Percentiles rank a stretch among this genome's conserved stretches.
These are phyloP conservation scores for Tetraodon nigroviridis DNA, from an alignment of 2,113 vertebrate genomes.

Conservation along the genomic window DNA sequence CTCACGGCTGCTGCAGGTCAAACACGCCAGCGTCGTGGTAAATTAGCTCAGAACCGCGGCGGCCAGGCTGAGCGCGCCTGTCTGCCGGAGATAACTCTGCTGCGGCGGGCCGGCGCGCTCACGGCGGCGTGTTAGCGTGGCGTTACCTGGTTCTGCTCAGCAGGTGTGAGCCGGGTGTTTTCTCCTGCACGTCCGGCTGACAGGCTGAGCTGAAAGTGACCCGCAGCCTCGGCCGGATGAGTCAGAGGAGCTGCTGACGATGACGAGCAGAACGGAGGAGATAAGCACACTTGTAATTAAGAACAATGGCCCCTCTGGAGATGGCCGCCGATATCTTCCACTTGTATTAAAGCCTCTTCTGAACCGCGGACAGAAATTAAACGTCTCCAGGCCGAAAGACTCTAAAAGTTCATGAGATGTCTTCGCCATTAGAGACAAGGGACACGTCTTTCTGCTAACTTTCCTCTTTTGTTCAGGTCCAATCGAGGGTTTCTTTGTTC, in stretches of 20 bases:
- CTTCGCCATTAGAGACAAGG: conserved; percentile 20
- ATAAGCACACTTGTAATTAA: conserved; percentile 62
- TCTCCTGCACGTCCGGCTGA: conserved; percentile 19
- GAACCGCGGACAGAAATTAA: conserved; percentile 36
- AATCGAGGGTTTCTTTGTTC: neutral
- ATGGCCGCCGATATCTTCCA: conserved; percentile 40
- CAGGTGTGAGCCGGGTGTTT: too few species aligned
- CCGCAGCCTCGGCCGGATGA: conserved; percentile 11
- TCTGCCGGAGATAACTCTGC: neutral
- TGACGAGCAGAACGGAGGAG: conserved; percentile 42
- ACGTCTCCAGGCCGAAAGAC: conserved; percentile 6
- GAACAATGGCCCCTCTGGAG: conserved; percentile 56
- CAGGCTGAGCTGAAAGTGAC: conserved; percentile 42
- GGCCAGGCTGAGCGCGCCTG: neutral
- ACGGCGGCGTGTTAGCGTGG: neutral
- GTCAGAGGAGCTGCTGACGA: conserved; percentile 47
- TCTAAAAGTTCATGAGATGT: conserved; percentile 31
- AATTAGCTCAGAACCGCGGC: too few species aligned
- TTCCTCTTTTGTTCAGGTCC: too few species aligned
- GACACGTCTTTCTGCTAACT: neutral
- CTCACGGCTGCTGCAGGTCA: too few species aligned
- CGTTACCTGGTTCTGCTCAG: neutral
- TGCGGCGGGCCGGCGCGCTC: conserved; percentile 4
- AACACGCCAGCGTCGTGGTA: too few species aligned
- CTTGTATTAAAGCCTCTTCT: conserved; percentile 34